These are phyloP conservation scores for Neodontobutis hainanensis DNA, from an alignment of 2,113 vertebrate genomes.

Conservation along the genomic window DNA sequence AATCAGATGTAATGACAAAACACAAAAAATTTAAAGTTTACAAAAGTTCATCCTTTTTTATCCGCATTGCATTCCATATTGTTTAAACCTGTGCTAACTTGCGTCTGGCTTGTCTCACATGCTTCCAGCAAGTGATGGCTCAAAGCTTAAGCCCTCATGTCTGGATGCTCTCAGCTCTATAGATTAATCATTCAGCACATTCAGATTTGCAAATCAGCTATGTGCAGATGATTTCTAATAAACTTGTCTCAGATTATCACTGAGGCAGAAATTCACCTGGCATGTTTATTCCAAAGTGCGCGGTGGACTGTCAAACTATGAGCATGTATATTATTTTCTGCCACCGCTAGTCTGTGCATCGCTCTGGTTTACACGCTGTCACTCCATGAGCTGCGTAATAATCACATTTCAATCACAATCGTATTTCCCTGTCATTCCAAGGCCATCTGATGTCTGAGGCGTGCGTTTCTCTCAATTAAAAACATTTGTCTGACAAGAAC, in stretches of 20 bases:
- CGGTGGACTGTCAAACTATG: slow-evolving; percentile 39
- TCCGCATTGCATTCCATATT: slow-evolving; percentile 6
- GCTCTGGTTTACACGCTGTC: slow-evolving; percentile 45
- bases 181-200: slow-evolving; percentile 65
- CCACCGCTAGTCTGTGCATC: slow-evolving; percentile 12
- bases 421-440: slow-evolving; percentile 49
- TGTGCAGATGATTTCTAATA: slow-evolving; percentile 22
- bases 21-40: too few species aligned
- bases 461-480: slow-evolving; percentile 36
- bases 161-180: slow-evolving; percentile 30
- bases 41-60: not conserved
- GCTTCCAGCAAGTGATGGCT: slow-evolving; percentile 38
- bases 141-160: slow-evolving; percentile 44
- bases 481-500: slow-evolving; percentile 47
- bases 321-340: slow-evolving; percentile 6
- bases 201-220: slow-evolving; percentile 50
- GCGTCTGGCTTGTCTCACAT: slow-evolving; percentile 13
- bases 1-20: slow-evolving; percentile 1
- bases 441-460: slow-evolving; percentile 37
- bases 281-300: slow-evolving; percentile 8
- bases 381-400: slow-evolving; percentile 15
- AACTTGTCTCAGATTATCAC: slow-evolving; percentile 16
- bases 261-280: slow-evolving; percentile 13
- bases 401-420: slow-evolving; percentile 50
- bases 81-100: slow-evolving; percentile 24